Base-by-base conservation (phyloP, 1,140 invertebrate species). In the Drosophila lacertosa region DNA sequence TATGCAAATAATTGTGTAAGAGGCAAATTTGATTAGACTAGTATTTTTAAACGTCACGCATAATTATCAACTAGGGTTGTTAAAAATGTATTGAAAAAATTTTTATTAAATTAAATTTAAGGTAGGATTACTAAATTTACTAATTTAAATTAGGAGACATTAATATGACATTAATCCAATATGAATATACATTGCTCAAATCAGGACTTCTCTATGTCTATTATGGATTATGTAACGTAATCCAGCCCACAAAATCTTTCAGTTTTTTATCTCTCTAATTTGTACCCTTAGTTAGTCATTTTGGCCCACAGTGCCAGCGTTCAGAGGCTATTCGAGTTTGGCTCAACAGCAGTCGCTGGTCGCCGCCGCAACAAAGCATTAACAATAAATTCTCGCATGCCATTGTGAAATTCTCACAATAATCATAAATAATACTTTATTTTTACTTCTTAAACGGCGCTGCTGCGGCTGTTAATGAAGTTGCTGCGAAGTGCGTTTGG, bases 371-470 rank as follows among this genome's bases (percentile, higher is more conserved):
- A 59, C 51, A 67, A 58, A 72, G 59, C 82, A 82, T 88, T 88
- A 86, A 88, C 82, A 88, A 88, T 88, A 88, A 88, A 88, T 88
- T 88, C 82, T 88, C 83, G 82, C 83, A 88, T 88, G 83, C 82
- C 82, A 82, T 88, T 88, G 82, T 88, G 82, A 88, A 88, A 88
- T 88, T 88, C 82, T 88, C 82, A 88, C 82, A 88, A 88, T 88
- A 88, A 88, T 88, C 83, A 88, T 88, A 88, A 88, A 88, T 88
- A 88, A 88, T 88, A 88, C 77, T 88, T 88, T 82, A 89, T 88
- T 88, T 88, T 72, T 88, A 72, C 83, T 72, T 88, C 66, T 88
- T 78, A 89, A 86, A 78, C 78, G 77, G 60, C 74, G 64, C 44
- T 50, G 57, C 53, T 24, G 55, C 16, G 37, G 26, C 33, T 42